Evolutionary conservation across 2,888 invertebrate species (phyloP), one percentile per base, ranked within the genome.

Genomic region (Lumbricus terrestris): DNA sequence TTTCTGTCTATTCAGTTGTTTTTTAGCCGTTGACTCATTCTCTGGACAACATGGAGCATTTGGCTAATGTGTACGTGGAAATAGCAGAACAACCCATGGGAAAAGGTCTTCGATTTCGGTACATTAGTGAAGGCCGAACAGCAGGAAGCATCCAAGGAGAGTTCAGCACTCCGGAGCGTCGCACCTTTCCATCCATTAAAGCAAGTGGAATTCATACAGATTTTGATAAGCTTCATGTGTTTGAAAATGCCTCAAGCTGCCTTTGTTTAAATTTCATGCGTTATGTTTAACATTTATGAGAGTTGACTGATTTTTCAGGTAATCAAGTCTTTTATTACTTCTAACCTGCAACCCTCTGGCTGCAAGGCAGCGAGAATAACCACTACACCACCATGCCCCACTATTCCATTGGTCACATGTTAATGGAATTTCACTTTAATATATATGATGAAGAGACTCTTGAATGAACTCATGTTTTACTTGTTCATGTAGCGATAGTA

Each of bases 121-220:
- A 85, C 85, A 85, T 85, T 23, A 85, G 85, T 16, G 85, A 85
- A 85, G 85, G 85, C 18, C 5, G 85, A 85, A 85, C 85, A 85
- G 85, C 85, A 33, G 85, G 85, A 13, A 85, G 85, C 85, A 85
- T 85, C 85, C 85, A 85, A 37, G 85, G 85, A 85, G 85, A 85
- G 85, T 37, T 35, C 85, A 85, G 85, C 85, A 85, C 85, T 35
- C 29, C 34, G 18, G 85, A 85, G 35, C 85, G 37, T 85, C 85
- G 85, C 37, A 85, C 85, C 18, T 85, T 85, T 85, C 85, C 85
- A 20, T 85, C 85, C 23, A 85, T 85, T 85, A 85, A 34, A 37
- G 85, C n/a, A 85, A 35, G 85, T 69, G 29, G 11, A 69, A n/a
- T n/a, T n/a, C 8, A 8, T 69, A 5, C 16, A 69, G n/a, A 69